phyloP scores from a whole-genome alignment of 1,140 invertebrate species.

The Drosophila melanica region DNA sequence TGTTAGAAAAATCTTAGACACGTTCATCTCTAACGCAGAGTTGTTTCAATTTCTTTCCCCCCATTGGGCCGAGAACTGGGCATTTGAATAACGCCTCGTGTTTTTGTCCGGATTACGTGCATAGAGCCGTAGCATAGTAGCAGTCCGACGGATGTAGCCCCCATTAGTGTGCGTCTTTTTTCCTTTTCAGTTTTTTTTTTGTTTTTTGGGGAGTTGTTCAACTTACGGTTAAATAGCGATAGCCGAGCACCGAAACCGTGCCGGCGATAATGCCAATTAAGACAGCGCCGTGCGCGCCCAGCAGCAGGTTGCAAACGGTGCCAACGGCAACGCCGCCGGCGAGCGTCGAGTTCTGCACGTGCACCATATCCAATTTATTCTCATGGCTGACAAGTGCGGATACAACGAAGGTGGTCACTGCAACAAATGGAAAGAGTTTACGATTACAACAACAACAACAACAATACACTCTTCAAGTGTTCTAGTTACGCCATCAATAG shows the following conservation, averaged over 20 bases:
- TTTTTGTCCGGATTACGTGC: constrained; percentile 39
- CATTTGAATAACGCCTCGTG: constrained; percentile 63
- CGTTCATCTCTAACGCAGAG: no score
- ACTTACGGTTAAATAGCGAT: constrained; percentile 92
- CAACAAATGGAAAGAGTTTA: constrained; percentile 63
- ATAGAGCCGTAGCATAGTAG: constrained; percentile 1
- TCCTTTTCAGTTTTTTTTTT: constrained; percentile 6
- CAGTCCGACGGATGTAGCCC: constrained; percentile 20
- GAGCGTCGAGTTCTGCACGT: constrained; percentile 95
- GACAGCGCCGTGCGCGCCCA: constrained; percentile 94
- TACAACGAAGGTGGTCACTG: constrained; percentile 92
- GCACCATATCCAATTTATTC: constrained; percentile 95
- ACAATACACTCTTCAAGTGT: not conserved
- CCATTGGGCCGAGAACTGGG: constrained; percentile 11
- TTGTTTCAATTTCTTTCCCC: no score
- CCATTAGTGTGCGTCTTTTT: constrained; percentile 11
- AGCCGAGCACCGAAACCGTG: constrained; percentile 93
- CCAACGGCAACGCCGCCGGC: constrained; percentile 89
- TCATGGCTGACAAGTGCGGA: constrained; percentile 91
- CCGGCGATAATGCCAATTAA: constrained; percentile 92
- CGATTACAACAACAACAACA: constrained; percentile 22
- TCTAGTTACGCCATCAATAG: not conserved
- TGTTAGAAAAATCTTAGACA: no score
- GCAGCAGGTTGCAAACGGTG: constrained; percentile 90
- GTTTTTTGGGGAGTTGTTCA: constrained; percentile 51